Evolutionary conservation across 2,113 vertebrate species (phyloP).

Genomic region (Pterocles burchelli): DNA sequence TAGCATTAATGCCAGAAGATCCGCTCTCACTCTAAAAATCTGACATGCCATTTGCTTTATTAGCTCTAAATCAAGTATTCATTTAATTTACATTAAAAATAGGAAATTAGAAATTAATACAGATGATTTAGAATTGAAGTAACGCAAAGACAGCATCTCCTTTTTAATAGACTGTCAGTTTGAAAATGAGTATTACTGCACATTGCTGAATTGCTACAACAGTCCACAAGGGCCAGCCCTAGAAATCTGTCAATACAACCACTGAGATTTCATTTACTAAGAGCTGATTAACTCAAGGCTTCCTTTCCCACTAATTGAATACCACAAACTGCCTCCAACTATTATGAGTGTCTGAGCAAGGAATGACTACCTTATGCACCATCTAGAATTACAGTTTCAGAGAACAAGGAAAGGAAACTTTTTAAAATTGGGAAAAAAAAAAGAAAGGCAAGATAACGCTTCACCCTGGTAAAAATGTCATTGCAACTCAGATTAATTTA

Average conservation of each 20-base stretch:
- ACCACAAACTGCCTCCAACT: neutral
- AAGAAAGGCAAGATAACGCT: neutral
- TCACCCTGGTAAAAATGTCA: neutral
- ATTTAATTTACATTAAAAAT: neutral
- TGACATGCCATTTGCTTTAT: neutral
- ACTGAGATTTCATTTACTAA: neutral
- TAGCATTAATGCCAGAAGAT: slow-evolving; percentile 1
- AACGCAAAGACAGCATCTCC: neutral
- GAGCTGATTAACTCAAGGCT: neutral
- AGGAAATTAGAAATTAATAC: neutral
- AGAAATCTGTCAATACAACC: neutral
- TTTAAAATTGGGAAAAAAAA: neutral
- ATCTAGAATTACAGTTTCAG: neutral
- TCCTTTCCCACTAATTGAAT: neutral
- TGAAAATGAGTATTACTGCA: neutral
- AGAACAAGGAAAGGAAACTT: neutral
- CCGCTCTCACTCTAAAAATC: neutral
- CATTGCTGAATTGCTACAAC: neutral
- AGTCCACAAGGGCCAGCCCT: neutral
- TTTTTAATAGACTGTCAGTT: neutral
- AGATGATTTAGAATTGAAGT: neutral
- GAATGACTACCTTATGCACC: neutral
- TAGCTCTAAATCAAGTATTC: neutral
- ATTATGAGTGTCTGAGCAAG: neutral
- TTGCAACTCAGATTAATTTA: neutral